phyloP scores from a whole-genome alignment of 2,797 vertebrate species.

The Acipenser transmontanus region DNA sequence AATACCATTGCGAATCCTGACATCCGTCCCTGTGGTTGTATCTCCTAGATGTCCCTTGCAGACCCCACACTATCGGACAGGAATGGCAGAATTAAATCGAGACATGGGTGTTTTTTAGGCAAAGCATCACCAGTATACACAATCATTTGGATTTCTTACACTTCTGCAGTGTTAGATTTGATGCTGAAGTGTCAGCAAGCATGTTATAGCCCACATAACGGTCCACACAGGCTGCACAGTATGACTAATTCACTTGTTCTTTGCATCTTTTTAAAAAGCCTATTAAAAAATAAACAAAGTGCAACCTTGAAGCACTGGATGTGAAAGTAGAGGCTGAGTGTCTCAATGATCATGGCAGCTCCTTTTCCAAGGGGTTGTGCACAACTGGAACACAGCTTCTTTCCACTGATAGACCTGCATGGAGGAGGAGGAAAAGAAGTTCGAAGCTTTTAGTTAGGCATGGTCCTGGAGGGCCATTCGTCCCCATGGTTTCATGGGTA shows the following conservation, averaged over 20 bases:
- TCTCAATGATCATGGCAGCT: conserved; percentile 98
- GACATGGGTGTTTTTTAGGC: no score
- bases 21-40: conserved; percentile 87
- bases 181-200: no score
- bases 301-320: conserved; percentile 92
- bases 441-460: no score
- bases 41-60: conserved; percentile 93
- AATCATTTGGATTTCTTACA: no score
- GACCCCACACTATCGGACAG: conserved; percentile 76
- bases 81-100: neutral
- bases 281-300: neutral
- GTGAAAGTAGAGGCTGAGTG: conserved; percentile 90
- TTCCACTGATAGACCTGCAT: conserved; percentile 87
- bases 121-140: no score
- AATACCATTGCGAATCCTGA: conserved; percentile 90
- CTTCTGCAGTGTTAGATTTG: no score
- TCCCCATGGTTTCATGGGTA: no score
- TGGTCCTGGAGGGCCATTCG: no score
- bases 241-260: no score
- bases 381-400: conserved; percentile 92
- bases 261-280: no score
- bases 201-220: no score
- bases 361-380: conserved; percentile 86
- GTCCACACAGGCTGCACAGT: no score
- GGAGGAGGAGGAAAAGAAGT: neutral